Evolutionary conservation across 2,888 invertebrate species (phyloP), one percentile per base, ranked within the genome.

Genomic region (Thera britannica): DNA sequence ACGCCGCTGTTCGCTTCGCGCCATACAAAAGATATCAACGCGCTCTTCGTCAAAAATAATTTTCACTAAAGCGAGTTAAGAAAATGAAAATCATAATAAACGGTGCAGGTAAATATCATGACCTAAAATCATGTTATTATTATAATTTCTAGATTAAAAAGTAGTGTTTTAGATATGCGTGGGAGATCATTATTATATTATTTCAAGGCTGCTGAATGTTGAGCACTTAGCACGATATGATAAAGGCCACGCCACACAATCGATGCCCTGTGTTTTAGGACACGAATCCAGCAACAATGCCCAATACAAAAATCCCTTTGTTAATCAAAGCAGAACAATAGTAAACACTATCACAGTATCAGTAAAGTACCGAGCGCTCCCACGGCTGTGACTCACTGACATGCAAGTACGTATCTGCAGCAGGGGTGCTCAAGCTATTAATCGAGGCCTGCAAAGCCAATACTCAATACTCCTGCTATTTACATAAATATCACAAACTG

Each of bases 271-370:
- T 35, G 36, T 12, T 44, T 23, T n/a, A 55, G 59, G 57, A 4
- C 65, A 51, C 65, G 55, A 38, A 49, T 44, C 41, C 9, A 7
- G 6, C 58, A 64, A 73, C 71, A 75, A 75, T 70, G 64, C 56
- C 52, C 65, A 57, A 58, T 66, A 46, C 49, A 59, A 64, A 63
- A 56, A 68, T 56, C 67, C 66, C 59, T 72, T 68, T 73, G 70
- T 67, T 70, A 58, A 59, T 56, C 38, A 59, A 51, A 49, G 59
- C 70, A 58, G 65, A 67, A 72, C 70, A 70, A 68, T 70, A 68
- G 54, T 63, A 60, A 55, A 65, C 68, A 61, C 58, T 66, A 61
- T 44, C 23, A 69, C 59, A 63, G 8, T 56, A 62, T 23, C 23
- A 34, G 11, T 56, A 36, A 55, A 23, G 59, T 67, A 63, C 68